Evolutionary conservation across 1,140 invertebrate species (phyloP).

Genomic region (Ooceraea biroi): DNA sequence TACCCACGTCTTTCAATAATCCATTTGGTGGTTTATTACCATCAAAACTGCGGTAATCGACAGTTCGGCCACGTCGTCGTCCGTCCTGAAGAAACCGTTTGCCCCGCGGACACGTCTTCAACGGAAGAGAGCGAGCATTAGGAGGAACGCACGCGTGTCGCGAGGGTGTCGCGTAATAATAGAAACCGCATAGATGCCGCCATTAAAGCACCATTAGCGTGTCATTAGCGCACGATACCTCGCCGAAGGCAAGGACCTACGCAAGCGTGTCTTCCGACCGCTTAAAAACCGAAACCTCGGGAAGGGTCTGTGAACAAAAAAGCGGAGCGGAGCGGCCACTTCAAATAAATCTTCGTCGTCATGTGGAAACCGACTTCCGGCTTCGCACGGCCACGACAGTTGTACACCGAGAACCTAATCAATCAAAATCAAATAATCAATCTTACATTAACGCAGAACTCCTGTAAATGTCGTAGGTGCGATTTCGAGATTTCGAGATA

Average conservation of each 20-base stretch:
- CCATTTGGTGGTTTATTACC: neutral
- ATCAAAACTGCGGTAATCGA: constrained; percentile 50
- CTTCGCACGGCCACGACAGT: constrained; percentile 1
- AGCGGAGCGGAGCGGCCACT: neutral
- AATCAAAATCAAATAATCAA: constrained; percentile 42
- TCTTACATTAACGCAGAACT: constrained; percentile 5
- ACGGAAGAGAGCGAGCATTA: neutral
- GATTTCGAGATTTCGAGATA: constrained; percentile 7
- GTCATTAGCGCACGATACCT: constrained; percentile 65
- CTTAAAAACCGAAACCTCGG: constrained; percentile 37
- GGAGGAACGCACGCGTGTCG: constrained; percentile 17
- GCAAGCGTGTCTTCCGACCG: constrained; percentile 31
- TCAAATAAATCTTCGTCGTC: constrained; percentile 27
- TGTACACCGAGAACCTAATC: neutral
- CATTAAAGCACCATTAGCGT: constrained; percentile 64
- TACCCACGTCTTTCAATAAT: constrained; percentile 24
- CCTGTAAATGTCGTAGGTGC: neutral
- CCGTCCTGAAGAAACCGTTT: constrained; percentile 5
- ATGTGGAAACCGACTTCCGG: constrained; percentile 28
- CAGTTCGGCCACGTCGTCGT: neutral
- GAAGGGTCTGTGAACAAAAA: neutral
- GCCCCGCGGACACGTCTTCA: neutral
- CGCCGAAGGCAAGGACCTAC: constrained; percentile 15
- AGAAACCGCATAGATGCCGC: constrained; percentile 38
- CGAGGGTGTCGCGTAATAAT: constrained; percentile 36